phyloP scores from a whole-genome alignment of 2,113 vertebrate genomes.

The Nesoenas mayeri region DNA sequence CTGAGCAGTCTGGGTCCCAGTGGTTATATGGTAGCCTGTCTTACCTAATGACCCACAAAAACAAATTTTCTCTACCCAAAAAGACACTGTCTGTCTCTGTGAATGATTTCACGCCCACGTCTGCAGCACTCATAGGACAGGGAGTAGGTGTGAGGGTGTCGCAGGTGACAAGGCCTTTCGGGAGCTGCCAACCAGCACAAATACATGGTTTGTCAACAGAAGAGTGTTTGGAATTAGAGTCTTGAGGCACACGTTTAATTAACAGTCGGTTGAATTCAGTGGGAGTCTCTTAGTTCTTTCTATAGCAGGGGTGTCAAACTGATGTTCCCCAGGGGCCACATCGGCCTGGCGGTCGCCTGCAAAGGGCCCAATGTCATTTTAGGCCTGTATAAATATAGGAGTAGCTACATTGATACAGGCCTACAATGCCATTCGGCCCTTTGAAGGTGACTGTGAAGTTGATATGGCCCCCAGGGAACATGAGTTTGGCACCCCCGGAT shows the following conservation, averaged over 20 bases:
- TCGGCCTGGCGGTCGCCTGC: too few relatives aligned
- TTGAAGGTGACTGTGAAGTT: too few relatives aligned
- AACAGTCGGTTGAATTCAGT: not conserved
- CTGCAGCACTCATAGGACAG: not conserved
- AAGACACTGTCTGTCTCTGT: not conserved
- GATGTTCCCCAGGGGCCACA: too few relatives aligned
- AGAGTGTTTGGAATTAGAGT: not conserved
- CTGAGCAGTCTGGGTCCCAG: not conserved
- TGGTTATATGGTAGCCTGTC: not conserved
- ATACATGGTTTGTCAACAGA: not conserved
- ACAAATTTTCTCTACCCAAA: not conserved
- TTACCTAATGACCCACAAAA: not conserved
- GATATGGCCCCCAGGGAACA: too few relatives aligned
- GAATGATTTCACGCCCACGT: not conserved
- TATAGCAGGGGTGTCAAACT: not conserved
- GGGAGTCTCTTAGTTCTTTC: not conserved
- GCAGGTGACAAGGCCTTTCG: not conserved
- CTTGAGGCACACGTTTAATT: not conserved
- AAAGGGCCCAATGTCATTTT: too few relatives aligned
- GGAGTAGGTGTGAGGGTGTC: not conserved
- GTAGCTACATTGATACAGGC: too few relatives aligned
- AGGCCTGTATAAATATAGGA: too few relatives aligned
- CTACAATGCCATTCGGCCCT: too few relatives aligned
- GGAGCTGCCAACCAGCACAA: not conserved
- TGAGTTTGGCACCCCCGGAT: too few relatives aligned